Percentiles rank a stretch among this genome's conserved stretches.
These are phyloP conservation scores for Pithys albifrons DNA, from an alignment of 2,113 vertebrate genomes.

Conservation along the genomic window DNA sequence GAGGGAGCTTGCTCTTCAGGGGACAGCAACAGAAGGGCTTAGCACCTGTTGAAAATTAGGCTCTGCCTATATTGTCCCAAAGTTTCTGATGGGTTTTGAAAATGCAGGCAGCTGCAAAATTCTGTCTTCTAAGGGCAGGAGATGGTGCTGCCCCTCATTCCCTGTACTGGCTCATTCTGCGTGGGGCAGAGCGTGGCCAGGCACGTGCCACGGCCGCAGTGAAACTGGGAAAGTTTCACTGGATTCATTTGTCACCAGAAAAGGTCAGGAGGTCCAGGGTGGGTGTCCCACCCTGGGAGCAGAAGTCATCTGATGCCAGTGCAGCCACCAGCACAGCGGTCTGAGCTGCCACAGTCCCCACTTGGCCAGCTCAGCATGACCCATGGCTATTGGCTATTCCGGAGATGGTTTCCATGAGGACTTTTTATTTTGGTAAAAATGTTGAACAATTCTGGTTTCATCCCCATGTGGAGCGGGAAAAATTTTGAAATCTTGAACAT, in stretches of 20 bases:
- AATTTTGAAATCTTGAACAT: slow-evolving; percentile 69
- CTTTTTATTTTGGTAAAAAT: background rate
- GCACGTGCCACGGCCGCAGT: fast-evolving
- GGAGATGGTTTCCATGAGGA: slow-evolving; percentile 37
- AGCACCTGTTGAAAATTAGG: background rate
- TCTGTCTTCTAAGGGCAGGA: background rate
- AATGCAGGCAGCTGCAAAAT: background rate
- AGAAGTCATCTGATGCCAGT: background rate
- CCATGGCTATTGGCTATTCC: slow-evolving; percentile 32
- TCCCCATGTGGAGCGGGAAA: slow-evolving; percentile 60
- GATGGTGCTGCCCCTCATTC: background rate
- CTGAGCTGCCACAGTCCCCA: background rate
- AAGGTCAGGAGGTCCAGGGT: background rate
- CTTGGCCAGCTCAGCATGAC: background rate
- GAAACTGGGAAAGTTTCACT: background rate
- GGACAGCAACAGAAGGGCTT: background rate
- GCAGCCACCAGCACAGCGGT: background rate
- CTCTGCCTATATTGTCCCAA: background rate
- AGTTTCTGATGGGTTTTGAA: background rate
- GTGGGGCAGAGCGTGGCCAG: fast-evolving
- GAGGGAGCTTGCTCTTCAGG: background rate
- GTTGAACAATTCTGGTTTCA: slow-evolving; percentile 63
- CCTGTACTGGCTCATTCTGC: background rate
- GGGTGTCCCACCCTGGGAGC: background rate
- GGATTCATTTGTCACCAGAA: background rate